A percentile compares a stretch with the other conserved stretches of the same genome.
Evolutionary conservation across 2,888 invertebrate species (phyloP).

Genomic region (Parnassius mnemosyne): DNA sequence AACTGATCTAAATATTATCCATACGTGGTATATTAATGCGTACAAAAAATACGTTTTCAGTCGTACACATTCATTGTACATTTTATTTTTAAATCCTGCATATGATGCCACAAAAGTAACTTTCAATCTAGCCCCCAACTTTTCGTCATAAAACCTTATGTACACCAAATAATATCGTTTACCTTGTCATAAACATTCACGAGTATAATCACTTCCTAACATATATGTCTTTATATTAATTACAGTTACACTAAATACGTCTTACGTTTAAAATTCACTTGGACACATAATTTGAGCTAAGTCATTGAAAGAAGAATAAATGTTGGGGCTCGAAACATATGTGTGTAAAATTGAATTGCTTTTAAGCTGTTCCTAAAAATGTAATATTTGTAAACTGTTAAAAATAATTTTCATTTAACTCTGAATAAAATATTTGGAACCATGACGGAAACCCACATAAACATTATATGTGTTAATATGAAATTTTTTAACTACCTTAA

Average conservation of each 20-base stretch:
- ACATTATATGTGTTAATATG: no score
- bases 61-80: neutral
- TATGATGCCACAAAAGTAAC: neutral
- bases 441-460: neutral
- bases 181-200: slow-evolving; percentile 65
- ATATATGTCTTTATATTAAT: slow-evolving; percentile 64
- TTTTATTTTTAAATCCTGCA: neutral
- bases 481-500: no score
- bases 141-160: slow-evolving; percentile 37
- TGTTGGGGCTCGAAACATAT: slow-evolving; percentile 35
- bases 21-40: neutral
- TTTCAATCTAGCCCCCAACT: slow-evolving; percentile 4
- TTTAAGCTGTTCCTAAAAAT: slow-evolving; percentile 3
- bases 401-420: slow-evolving; percentile 11
- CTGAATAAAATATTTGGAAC: slow-evolving; percentile 2
- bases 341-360: neutral
- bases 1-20: no score
- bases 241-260: slow-evolving; percentile 45
- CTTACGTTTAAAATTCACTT: slow-evolving; percentile 54
- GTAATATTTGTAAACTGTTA: neutral
- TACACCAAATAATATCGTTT: slow-evolving; percentile 67
- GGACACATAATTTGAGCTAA: slow-evolving; percentile 75
- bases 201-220: slow-evolving; percentile 60
- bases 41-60: slow-evolving; percentile 1
- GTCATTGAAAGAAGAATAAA: slow-evolving; percentile 46